Evolutionary conservation across 2,888 invertebrate species (phyloP).

Genomic region (Macropis europaea): DNA sequence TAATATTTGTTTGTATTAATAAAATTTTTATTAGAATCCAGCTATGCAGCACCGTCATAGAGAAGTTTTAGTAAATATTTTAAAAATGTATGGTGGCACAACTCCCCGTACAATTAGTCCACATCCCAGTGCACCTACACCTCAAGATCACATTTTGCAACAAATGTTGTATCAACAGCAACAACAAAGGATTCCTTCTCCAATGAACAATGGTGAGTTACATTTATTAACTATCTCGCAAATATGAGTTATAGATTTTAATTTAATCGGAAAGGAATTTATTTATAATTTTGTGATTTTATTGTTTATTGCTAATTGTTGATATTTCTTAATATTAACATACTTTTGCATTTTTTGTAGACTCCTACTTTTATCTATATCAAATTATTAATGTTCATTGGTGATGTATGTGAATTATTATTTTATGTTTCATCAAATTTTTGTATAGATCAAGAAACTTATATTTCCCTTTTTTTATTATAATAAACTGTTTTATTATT

Average conservation of each 20-base stretch:
- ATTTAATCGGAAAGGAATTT: neutral
- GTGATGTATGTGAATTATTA: too few species aligned
- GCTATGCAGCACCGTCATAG: slow-evolving; percentile 88
- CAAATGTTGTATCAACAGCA: slow-evolving; percentile 79
- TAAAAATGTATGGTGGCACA: slow-evolving; percentile 81
- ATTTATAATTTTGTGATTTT: neutral
- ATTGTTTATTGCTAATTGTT: too few species aligned
- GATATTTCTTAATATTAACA: too few species aligned
- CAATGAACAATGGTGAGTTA: slow-evolving; percentile 76
- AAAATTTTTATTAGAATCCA: slow-evolving; percentile 82
- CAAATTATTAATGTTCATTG: too few species aligned
- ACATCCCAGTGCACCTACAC: slow-evolving; percentile 78
- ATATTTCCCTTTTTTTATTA: neutral
- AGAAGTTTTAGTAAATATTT: slow-evolving; percentile 86
- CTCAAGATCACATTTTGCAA: slow-evolving; percentile 79
- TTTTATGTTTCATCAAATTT: too few species aligned
- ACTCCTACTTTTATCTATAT: too few species aligned
- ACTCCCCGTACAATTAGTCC: slow-evolving; percentile 76
- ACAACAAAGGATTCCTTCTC: slow-evolving; percentile 80
- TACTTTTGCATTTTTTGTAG: too few species aligned
- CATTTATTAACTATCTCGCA: neutral
- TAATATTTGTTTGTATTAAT: slow-evolving; percentile 1
- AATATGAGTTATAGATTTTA: neutral
- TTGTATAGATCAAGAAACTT: too few species aligned
- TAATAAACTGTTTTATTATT: neutral